These are phyloP conservation scores for Lasioglossum albipes DNA, from an alignment of 1,140 invertebrate species.

Conservation along the genomic window DNA sequence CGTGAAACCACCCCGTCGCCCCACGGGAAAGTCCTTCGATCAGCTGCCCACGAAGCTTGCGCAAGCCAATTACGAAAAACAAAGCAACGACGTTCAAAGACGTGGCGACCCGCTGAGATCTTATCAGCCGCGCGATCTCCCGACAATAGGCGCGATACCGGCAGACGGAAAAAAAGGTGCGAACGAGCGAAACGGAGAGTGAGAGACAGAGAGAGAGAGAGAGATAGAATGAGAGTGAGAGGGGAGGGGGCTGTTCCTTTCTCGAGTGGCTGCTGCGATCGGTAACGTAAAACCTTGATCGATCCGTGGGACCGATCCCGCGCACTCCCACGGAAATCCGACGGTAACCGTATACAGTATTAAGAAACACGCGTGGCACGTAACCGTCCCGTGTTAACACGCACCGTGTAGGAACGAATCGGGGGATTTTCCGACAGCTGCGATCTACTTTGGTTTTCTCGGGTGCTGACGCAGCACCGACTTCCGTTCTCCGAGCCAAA, in stretches of 20 bases:
- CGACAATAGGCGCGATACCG: constrained; percentile 36
- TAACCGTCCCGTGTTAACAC: constrained; percentile 35
- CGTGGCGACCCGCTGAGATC: background rate
- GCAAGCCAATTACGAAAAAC: constrained; percentile 13
- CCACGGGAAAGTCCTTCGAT: background rate
- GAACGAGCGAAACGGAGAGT: background rate
- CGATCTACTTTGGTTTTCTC: background rate
- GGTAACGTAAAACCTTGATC: constrained; percentile 71
- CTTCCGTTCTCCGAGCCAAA: background rate
- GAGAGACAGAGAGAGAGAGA: background rate
- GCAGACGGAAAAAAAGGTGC: background rate
- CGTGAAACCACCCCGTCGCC: background rate
- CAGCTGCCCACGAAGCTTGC: constrained; percentile 6
- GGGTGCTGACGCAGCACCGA: background rate
- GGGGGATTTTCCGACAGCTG: constrained; percentile 1
- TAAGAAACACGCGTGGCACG: constrained; percentile 60
- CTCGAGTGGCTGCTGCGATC: constrained; percentile 58
- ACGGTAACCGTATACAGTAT: constrained; percentile 63
- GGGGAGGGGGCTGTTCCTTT: constrained; percentile 51
- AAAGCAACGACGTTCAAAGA: constrained; percentile 10
- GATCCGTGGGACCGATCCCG: constrained; percentile 71
- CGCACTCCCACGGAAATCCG: constrained; percentile 70
- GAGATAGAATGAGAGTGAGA: too few relatives aligned
- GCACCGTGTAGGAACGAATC: constrained; percentile 18
- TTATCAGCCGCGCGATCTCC: constrained; percentile 32